phyloP scores from a whole-genome alignment of 2,113 vertebrate genomes.

The Lipophrys pholis region DNA sequence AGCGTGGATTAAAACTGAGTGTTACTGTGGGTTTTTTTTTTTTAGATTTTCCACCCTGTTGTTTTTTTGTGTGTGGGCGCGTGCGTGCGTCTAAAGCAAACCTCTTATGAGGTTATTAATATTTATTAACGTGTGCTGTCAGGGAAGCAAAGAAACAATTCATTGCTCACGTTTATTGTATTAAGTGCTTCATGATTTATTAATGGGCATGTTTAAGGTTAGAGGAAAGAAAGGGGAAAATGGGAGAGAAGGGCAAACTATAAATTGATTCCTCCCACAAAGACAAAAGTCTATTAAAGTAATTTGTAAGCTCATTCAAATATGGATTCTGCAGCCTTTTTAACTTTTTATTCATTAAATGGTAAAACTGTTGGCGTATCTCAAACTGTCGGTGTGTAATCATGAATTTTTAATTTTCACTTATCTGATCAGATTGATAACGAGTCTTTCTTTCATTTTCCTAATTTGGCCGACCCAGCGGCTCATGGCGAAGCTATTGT shows the following conservation, averaged over 20 bases:
- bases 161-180: constrained; percentile 74
- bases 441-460: not conserved
- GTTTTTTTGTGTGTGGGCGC: not conserved
- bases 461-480: not conserved
- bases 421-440: constrained; percentile 22
- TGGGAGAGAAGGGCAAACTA: constrained; percentile 41
- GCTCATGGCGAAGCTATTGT: not conserved
- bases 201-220: constrained; percentile 71
- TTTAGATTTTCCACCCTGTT: not conserved
- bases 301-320: constrained; percentile 52
- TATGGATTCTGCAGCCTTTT: constrained; percentile 46
- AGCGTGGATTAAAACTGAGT: not conserved
- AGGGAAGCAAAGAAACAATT: constrained; percentile 72
- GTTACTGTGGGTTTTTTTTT: too few species aligned
- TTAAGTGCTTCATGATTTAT: constrained; percentile 81
- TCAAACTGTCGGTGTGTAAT: constrained; percentile 21
- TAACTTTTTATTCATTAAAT: constrained; percentile 32
- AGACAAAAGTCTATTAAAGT: constrained; percentile 66
- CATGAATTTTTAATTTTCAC: constrained; percentile 14
- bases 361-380: constrained; percentile 11
- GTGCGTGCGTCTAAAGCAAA: constrained; percentile 36
- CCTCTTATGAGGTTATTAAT: constrained; percentile 74
- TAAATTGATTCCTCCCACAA: constrained; percentile 52
- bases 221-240: constrained; percentile 27
- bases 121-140: constrained; percentile 81